Evolutionary conservation across 2,888 invertebrate genomes (phyloP), one percentile per base, ranked within the genome.

Genomic region (Dendrolimus pini): DNA sequence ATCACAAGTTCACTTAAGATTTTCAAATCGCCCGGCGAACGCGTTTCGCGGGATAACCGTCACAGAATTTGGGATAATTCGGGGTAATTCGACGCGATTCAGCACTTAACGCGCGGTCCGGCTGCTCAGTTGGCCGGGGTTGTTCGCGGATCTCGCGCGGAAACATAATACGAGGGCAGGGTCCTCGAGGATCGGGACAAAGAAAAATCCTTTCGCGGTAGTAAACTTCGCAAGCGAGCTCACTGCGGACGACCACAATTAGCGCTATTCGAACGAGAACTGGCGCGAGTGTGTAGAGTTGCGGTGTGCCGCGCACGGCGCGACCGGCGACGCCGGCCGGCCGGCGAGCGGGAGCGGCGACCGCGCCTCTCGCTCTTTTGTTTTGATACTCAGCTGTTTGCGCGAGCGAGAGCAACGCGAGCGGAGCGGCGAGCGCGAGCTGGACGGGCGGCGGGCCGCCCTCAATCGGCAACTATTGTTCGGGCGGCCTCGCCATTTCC

Each of bases 331-430:
- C 82, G 84, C 89, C 89, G 89, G 89, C 89, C 89, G 89, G 89
- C 89, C 89, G 90, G 89, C 85, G 87, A 89, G 86, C 78, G 80
- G 84, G 87, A 84, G 83, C 83, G 84, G 81, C 83, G 83, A 88
- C 85, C 78, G 78, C 79, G 86, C 83, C 90, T 89, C 88, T 88
- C 90, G 75, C 84, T 87, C 83, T 80, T 89, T 91, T 91, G 91
- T 91, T 90, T 89, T 91, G 90, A 88, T 90, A 88, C 89, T 90
- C 91, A 91, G 90, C 91, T 90, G 89, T 89, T 89, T 74, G 81
- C 64, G 75, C 61, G 80, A 83, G 77, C 65, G 83, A 79, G 83
- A 80, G 66, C 55, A 64, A 64, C 58, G 65, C 59, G 60, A 61
- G 60, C 65, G 64, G 70, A 2, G 72, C 74, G 75, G 77, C 76